Percentiles rank a stretch among this genome's conserved stretches.
These are phyloP conservation scores for Capitulum mitella DNA, from an alignment of 2,888 invertebrate species.

Conservation along the genomic window DNA sequence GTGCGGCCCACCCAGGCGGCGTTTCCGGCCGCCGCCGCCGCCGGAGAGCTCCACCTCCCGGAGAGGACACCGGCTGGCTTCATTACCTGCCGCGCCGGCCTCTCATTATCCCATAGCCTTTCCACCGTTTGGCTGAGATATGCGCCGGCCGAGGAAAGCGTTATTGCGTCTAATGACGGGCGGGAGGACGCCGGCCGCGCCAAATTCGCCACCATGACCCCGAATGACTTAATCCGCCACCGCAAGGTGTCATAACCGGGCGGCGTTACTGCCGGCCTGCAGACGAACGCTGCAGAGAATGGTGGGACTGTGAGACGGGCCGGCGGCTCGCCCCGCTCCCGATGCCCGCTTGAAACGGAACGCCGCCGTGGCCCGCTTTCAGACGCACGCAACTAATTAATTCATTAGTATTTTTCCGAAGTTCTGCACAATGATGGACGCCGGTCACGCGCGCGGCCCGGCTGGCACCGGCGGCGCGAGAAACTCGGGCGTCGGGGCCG, in stretches of 20 bases:
- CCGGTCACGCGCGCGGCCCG: no score
- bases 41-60: background rate
- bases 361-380: no score
- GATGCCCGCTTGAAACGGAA: background rate
- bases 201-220: background rate
- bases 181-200: background rate
- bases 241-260: background rate
- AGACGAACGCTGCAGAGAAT: background rate
- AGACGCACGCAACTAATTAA: no score
- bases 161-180: background rate
- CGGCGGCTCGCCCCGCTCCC: background rate
- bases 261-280: background rate
- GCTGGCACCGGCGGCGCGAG: no score
- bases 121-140: constrained; percentile 14
- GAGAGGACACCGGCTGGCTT: background rate
- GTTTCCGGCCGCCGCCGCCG: background rate
- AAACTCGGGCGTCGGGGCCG: no score
- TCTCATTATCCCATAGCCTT: background rate
- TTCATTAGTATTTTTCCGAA: no score
- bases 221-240: background rate
- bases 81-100: background rate
- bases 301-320: background rate
- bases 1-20: background rate
- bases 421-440: no score
- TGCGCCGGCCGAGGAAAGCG: background rate